Conservation (phyloP, 2,888 invertebrate genomes). For the Melipona bicolor region DNA sequence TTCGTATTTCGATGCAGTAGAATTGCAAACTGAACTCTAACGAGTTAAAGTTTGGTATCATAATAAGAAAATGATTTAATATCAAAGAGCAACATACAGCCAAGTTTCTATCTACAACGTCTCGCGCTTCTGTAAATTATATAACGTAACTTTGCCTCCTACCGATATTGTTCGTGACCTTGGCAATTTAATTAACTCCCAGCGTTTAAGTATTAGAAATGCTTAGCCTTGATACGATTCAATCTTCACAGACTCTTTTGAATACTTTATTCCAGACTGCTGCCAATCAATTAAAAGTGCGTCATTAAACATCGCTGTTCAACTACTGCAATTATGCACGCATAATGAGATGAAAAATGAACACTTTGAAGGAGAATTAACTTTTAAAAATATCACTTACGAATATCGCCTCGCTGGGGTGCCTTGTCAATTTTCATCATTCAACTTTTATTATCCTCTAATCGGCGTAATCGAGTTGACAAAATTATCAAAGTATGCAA, state of each 20-base stretch:
- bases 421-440: background rate
- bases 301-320: background rate
- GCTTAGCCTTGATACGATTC: background rate
- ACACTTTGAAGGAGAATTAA: too few species aligned
- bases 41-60: background rate
- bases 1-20: background rate
- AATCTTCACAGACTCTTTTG: background rate
- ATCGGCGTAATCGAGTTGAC: background rate
- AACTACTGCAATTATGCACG: too few species aligned
- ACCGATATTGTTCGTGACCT: background rate
- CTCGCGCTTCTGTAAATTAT: background rate
- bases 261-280: background rate
- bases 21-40: background rate
- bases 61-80: conserved; percentile 9
- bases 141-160: background rate
- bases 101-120: background rate
- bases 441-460: background rate
- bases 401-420: too few species aligned
- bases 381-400: too few species aligned
- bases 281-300: background rate
- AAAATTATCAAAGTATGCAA: background rate
- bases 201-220: background rate
- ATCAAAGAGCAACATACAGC: background rate
- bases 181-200: background rate
- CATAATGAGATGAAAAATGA: too few species aligned